Evolutionary conservation across 2,888 invertebrate genomes (phyloP), one percentile per base, ranked within the genome.

Genomic region (Chaetogeoica ovagalla): DNA sequence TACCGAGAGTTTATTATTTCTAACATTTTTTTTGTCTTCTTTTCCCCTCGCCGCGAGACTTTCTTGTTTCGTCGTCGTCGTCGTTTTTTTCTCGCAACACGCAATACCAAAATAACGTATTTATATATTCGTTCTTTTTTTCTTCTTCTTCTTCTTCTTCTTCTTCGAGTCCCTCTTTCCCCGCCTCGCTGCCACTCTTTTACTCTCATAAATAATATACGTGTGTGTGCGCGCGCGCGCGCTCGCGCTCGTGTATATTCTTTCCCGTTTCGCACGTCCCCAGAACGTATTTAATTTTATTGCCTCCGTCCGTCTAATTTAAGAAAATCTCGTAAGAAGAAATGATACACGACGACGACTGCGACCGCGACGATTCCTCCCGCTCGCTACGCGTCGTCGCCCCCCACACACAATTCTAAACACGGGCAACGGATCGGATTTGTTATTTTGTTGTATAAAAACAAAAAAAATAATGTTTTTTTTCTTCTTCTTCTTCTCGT

Each of bases 231-330:
- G 37, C 65, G n/a, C n/a, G n/a, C n/a, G n/a, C n/a, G n/a, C n/a
- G n/a, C n/a, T n/a, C n/a, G n/a, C n/a, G n/a, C n/a, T n/a, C n/a
- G n/a, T n/a, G n/a, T n/a, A n/a, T n/a, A n/a, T n/a, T n/a, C n/a
- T 55, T 19, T 66, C 37, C 21, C 57, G 39, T 39, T 39, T 21
- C 23, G 19, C 55, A 17, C 74, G 43, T 37, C 72, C 37, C 39
- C 11, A 30, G 11, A 21, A 48, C 72, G 37, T 52, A 37, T 74
- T 73, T 63, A 30, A 66, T 75, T 75, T 75, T 75, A 75, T 75
- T 66, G 75, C 19, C 43, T 66, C 21, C 66, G 66, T 66, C 21
- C 66, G 66, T 66, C 75, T 75, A 75, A 75, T 75, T 75, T 75
- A 75, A 66, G 75, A 75, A 48, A 75, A 66, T 75, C 75, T 66